Evolutionary conservation across 2,888 invertebrate species (phyloP).

Genomic region (Lithophane socia): DNA sequence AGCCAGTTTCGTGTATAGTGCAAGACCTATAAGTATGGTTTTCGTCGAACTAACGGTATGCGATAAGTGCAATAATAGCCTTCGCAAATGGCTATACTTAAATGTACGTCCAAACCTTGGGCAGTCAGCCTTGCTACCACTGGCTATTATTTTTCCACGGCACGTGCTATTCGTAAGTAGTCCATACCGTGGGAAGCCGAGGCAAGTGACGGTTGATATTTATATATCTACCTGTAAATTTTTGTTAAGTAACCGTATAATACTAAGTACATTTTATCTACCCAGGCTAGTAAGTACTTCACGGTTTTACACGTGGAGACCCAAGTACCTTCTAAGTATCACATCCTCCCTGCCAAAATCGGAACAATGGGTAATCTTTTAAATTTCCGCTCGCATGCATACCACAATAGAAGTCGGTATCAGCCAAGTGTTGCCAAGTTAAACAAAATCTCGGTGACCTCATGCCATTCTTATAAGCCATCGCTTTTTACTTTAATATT

Average conservation of each 20-base stretch:
- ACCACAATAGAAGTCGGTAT: conserved; percentile 38
- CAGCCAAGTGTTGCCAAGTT: conserved; percentile 41
- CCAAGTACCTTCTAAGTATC: conserved; percentile 25
- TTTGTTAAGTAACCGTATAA: neutral
- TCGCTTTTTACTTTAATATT: neutral
- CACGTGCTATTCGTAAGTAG: neutral
- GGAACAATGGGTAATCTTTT: conserved; percentile 60
- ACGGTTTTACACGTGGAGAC: neutral
- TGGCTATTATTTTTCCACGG: neutral
- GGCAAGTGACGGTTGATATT: neutral
- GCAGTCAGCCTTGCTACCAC: neutral
- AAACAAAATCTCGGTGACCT: conserved; percentile 39
- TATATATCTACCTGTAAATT: neutral
- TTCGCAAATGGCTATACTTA: neutral
- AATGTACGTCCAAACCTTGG: neutral
- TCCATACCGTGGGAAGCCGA: neutral
- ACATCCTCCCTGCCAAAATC: conserved; percentile 54
- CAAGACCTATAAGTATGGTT: neutral
- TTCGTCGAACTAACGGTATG: neutral
- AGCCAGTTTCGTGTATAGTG: neutral
- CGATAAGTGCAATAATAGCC: neutral
- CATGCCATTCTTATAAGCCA: conserved; percentile 27
- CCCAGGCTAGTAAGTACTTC: neutral
- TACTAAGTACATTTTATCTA: neutral
- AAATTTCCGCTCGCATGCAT: conserved; percentile 60